Percentiles rank a stretch among this genome's conserved stretches.
These are phyloP conservation scores for Bos indicus DNA, from an alignment of 2,113 vertebrate species.

Conservation along the genomic window DNA sequence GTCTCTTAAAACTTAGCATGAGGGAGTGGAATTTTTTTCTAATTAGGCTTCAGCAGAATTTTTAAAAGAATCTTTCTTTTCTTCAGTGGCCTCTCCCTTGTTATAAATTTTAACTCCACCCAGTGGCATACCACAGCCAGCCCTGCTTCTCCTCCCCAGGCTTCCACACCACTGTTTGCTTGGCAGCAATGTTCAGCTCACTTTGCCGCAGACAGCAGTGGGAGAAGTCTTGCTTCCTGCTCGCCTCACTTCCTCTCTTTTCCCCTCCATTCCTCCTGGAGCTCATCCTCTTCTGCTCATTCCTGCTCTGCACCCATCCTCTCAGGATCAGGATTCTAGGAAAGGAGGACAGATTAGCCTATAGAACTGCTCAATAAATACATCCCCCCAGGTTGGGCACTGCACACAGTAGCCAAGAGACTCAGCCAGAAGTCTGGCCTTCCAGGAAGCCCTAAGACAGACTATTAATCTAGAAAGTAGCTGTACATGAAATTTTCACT, in stretches of 20 bases:
- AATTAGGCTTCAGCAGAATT: slow-evolving; percentile 62
- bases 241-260: not conserved
- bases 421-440: not conserved
- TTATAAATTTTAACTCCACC: slow-evolving; percentile 63
- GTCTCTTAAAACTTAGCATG: slow-evolving; percentile 57
- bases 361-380: not conserved
- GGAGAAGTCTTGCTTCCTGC: not conserved
- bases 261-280: not conserved
- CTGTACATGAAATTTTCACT: not conserved
- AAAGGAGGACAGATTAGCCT: not conserved
- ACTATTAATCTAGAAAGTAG: not conserved
- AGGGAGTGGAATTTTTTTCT: slow-evolving; percentile 65
- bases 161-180: not conserved
- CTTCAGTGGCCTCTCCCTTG: slow-evolving; percentile 62
- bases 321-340: not conserved
- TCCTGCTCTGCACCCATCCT: not conserved
- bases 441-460: not conserved
- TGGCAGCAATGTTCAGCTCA: not conserved
- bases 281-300: not conserved
- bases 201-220: not conserved
- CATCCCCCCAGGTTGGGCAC: not conserved
- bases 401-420: not conserved
- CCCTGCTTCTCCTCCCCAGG: not conserved
- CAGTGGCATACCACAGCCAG: slow-evolving; percentile 54
- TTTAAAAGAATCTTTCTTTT: slow-evolving; percentile 70